Base-by-base conservation (phyloP, 2,797 vertebrate genomes). In the Propithecus deckenii region DNA sequence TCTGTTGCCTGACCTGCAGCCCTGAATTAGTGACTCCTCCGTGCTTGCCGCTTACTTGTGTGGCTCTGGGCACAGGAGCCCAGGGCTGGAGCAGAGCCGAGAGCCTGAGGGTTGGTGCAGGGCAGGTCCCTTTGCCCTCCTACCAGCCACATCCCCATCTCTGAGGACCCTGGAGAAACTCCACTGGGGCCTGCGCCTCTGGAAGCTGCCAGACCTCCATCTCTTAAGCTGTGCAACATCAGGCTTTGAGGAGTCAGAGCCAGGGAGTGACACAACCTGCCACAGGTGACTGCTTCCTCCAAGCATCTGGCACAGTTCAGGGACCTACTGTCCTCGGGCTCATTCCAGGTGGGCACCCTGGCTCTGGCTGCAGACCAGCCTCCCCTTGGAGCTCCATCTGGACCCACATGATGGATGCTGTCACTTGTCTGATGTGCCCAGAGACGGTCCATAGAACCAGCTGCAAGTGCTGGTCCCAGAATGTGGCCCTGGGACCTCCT, bases 21-120 rank as follows among this genome's bases (percentile, higher is more conserved):
- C 55, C 32, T 50, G 41, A 71, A 22, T 48, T 71, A 88, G 93
- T 87, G 93, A 96, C 79, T 43, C 15, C 43, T 57, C 13, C 52
- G 50, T 23, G 48, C 63, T 23, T 22, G 71, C 61, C 23, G 4
- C 63, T 79, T 57, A 14, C 57, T 65, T 38, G 1, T 9, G 23
- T 7, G 3, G 25, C 52, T 81, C n/a, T 83, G 59, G 10, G 32
- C 43, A 30, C 43, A 30, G 23, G 43, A 28, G 3, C 43, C 59
- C n/a, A 18, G n/a, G 52, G 23, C 74, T 15, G 57, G 22, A 12
- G 65, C 48, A 86, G 74, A 43, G 46, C 38, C 46, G 0, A 13
- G 76, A 48, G n/a, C 91, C 63, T 0, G 0, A n/a, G 55, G 20
- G 5, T 30, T 0, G 3, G 8, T 4, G 17, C 43, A 3, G 38